Conservation (phyloP, 2,888 invertebrate genomes). For the Drosophila phalerata region DNA sequence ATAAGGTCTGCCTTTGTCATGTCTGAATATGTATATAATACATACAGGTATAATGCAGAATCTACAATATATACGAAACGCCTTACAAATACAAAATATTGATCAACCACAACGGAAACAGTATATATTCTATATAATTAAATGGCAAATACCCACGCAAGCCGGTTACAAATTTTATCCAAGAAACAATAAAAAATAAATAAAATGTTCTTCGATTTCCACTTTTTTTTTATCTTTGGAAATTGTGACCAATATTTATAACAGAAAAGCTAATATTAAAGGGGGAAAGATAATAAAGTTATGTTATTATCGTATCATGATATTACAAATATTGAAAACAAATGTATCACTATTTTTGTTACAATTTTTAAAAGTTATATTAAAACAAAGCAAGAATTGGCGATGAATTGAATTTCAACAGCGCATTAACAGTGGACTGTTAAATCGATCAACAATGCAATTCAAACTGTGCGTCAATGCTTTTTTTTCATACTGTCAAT, state of each 20-base stretch:
- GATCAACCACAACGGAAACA: constrained; percentile 24
- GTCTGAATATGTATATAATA: neutral
- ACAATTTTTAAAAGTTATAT: neutral
- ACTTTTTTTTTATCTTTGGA: neutral
- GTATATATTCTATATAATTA: constrained; percentile 28
- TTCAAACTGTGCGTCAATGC: neutral
- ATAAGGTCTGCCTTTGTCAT: constrained; percentile 12
- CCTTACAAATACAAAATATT: constrained; percentile 11
- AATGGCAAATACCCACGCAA: constrained; percentile 59
- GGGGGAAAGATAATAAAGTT: neutral
- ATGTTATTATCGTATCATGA: neutral
- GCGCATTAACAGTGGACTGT: constrained; percentile 3
- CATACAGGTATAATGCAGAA: neutral
- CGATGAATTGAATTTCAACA: neutral
- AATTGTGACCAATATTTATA: neutral
- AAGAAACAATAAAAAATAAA: constrained; percentile 1
- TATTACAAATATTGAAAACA: neutral
- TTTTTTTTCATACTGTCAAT: neutral
- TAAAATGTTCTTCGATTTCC: neutral
- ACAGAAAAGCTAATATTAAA: neutral
- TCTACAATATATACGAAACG: constrained; percentile 11
- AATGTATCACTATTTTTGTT: too few relatives aligned
- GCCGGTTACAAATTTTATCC: constrained; percentile 24
- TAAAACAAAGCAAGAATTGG: neutral
- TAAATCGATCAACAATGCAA: neutral